These are phyloP conservation scores for Drosophila neotestacea DNA, from an alignment of 2,888 invertebrate species.

Conservation along the genomic window DNA sequence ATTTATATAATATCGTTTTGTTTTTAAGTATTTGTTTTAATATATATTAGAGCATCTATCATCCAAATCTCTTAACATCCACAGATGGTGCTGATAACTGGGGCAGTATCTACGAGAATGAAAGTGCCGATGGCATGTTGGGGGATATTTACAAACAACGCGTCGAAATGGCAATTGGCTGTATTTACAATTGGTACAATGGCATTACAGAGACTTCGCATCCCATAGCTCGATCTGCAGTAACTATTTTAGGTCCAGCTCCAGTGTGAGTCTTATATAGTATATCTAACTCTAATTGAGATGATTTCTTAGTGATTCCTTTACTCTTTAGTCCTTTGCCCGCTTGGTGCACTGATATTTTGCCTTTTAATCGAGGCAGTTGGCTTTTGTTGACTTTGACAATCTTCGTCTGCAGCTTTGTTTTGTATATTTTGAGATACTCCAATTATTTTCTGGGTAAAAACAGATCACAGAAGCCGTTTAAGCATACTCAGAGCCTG, in stretches of 20 bases:
- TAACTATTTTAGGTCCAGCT: conserved; percentile 82
- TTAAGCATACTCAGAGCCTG: conserved; percentile 50
- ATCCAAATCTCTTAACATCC: neutral
- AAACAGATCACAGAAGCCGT: neutral
- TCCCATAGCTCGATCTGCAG: conserved; percentile 82
- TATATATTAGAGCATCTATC: neutral
- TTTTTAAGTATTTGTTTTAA: neutral
- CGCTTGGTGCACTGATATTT: conserved; percentile 78
- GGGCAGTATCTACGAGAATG: conserved; percentile 83
- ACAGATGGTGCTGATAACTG: conserved; percentile 83
- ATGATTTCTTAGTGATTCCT: neutral
- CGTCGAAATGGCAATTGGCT: conserved; percentile 83
- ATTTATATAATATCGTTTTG: neutral
- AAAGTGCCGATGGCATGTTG: conserved; percentile 81
- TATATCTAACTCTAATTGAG: fast-evolving
- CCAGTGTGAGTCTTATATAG: conserved; percentile 71
- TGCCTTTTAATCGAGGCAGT: conserved; percentile 75
- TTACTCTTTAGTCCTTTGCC: conserved; percentile 67
- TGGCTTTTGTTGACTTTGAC: conserved; percentile 74
- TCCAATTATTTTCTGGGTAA: conserved; percentile 40
- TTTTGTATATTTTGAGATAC: conserved; percentile 71
- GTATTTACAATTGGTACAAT: conserved; percentile 84
- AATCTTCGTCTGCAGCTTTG: conserved; percentile 67
- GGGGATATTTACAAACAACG: conserved; percentile 81
- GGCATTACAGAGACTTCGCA: conserved; percentile 82